These are phyloP conservation scores for Hycleus cichorii DNA, from an alignment of 1,140 invertebrate species.

Conservation along the genomic window DNA sequence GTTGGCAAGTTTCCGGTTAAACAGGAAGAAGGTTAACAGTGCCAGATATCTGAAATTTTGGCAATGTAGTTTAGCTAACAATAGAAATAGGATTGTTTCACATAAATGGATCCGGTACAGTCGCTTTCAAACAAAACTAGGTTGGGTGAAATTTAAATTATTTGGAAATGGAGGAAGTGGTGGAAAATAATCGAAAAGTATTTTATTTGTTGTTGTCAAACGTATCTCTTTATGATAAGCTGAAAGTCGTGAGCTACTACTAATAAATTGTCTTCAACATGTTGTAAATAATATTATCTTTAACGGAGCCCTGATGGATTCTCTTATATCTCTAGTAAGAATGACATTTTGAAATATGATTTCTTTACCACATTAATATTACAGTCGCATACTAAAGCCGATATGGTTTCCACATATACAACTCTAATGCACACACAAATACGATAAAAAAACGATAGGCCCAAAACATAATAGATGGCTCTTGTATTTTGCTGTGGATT, in stretches of 20 bases:
- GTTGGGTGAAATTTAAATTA: no score
- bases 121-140: no score
- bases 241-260: background rate
- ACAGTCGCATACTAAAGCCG: slow-evolving; percentile 15
- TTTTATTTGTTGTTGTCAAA: no score
- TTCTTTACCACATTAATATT: slow-evolving; percentile 20
- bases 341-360: slow-evolving; percentile 24
- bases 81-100: background rate
- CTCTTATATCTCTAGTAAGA: slow-evolving; percentile 13
- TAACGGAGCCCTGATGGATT: slow-evolving; percentile 14
- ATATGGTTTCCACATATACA: slow-evolving; percentile 13
- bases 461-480: slow-evolving; percentile 19
- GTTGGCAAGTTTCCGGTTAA: no score
- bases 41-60: no score
- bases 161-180: no score
- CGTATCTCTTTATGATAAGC: no score
- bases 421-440: no score
- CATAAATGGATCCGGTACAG: background rate
- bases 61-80: background rate
- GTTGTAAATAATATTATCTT: slow-evolving; percentile 23
- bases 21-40: no score
- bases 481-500: no score
- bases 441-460: slow-evolving; percentile 5
- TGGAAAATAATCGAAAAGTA: no score
- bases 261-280: slow-evolving; percentile 18